Base-by-base conservation (phyloP, 1,140 invertebrate species). In the Drosophila ficusphila region DNA sequence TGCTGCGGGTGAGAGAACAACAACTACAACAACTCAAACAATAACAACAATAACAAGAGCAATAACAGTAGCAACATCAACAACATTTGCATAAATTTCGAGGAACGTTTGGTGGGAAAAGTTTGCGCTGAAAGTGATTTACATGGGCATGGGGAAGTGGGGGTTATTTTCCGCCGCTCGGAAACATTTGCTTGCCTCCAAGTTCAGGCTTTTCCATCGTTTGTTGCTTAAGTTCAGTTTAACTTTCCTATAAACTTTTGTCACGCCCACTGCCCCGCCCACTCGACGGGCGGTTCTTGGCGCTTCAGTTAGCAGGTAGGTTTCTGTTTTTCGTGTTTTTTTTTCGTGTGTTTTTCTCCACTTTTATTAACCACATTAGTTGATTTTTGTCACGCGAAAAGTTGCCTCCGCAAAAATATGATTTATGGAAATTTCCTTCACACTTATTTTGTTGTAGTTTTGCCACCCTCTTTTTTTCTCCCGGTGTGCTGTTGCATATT, bases 341-440 rank as follows among this genome's bases (percentile, higher is more conserved):
- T 60, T 47, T 39, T 29, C 25, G 29, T 19, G 16, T 21, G 47
- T 44, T 18, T 42, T 52, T 8, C 48, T 60, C 44, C 33, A 52
- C 67, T 88, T 86, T 86, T 86, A 86, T 86, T 86, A 86, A 82
- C 82, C 82, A 88, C 82, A 86, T 86, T 86, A 88, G 82, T 86
- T 86, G 82, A 86, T 86, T 86, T 85, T 88, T 86, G 81, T 86
- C 81, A 86, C 81, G 81, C 81, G 60, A 86, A 86, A 86, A 76
- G 76, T 86, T 82, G 73, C 46, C 52, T 54, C 62, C 51, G 41
- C 19, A 54, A 25, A 81, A 88, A 70, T 83, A 58, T 88, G 82
- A 86, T 86, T 86, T 86, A 86, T 86, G 73, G 77, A 61, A 77
- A 88, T 77, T 86, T 75, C 68, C 77, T 73, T 81, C 78, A 76